Conservation (phyloP, 2,113 vertebrate genomes). For the Procapra przewalskii region DNA sequence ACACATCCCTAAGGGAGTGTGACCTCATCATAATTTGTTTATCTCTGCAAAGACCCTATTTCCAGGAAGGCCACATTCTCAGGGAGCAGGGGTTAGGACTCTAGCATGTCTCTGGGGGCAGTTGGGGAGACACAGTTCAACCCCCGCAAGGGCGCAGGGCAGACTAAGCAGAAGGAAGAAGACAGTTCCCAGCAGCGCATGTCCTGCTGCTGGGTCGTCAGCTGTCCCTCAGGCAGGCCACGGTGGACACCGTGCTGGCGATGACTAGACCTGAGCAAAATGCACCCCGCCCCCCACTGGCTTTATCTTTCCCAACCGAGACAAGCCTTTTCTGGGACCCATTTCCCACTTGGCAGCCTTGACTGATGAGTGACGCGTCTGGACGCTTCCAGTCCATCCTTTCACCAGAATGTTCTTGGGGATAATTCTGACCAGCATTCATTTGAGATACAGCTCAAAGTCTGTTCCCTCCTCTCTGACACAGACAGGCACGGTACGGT, state of each 20-base stretch:
- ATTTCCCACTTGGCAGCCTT: neutral
- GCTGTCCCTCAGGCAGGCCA: accelerated
- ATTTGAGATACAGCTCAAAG: neutral
- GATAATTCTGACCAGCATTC: neutral
- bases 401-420: neutral
- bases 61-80: neutral
- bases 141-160: neutral
- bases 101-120: neutral
- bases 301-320: neutral
- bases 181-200: accelerated
- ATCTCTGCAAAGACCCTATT: neutral
- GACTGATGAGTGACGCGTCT: neutral
- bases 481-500: neutral
- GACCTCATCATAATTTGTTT: neutral
- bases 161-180: neutral
- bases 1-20: neutral
- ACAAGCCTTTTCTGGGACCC: neutral
- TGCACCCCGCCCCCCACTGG: accelerated
- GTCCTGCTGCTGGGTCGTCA: accelerated
- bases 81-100: neutral
- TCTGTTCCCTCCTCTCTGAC: neutral
- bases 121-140: neutral
- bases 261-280: accelerated
- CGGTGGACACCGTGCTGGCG: accelerated
- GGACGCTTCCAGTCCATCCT: neutral